Evolutionary conservation across 92 coral and sea anemone genomes (phyloP).

Genomic region (Plumapathes pennacea): DNA sequence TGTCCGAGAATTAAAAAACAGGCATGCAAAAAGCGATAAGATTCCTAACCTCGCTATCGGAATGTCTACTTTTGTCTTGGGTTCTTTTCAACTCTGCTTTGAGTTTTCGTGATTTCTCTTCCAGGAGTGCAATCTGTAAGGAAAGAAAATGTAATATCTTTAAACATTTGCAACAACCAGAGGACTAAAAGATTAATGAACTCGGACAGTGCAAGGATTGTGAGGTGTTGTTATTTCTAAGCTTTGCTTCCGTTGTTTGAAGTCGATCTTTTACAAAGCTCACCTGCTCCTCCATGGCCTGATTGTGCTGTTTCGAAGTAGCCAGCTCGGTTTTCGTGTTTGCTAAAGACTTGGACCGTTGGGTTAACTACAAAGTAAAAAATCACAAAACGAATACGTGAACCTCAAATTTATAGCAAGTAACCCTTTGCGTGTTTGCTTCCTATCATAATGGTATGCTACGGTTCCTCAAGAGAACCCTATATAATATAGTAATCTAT

Average conservation of each 20-base stretch:
- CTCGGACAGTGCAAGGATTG: background rate
- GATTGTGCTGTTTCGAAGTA: slow-evolving; percentile 71
- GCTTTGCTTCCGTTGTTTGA: background rate
- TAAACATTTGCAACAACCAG: background rate
- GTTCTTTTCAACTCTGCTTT: slow-evolving; percentile 76
- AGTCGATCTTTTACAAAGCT: background rate
- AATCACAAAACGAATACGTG: background rate
- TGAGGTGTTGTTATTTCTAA: too few relatives aligned
- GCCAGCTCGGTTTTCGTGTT: slow-evolving; percentile 85
- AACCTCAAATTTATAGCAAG: background rate
- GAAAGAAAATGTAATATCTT: background rate
- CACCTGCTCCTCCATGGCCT: slow-evolving; percentile 94
- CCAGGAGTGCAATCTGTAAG: slow-evolving; percentile 60
- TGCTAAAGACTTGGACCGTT: slow-evolving; percentile 84
- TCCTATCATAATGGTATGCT: too few relatives aligned
- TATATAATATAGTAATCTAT: too few relatives aligned
- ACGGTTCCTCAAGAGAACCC: too few relatives aligned
- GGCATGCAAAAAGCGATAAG: background rate
- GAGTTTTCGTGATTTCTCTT: slow-evolving; percentile 70
- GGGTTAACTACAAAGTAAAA: slow-evolving; percentile 55
- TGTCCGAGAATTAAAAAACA: background rate
- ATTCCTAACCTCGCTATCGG: slow-evolving; percentile 80
- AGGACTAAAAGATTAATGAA: background rate
- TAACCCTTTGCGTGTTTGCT: too few relatives aligned
- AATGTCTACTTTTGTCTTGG: slow-evolving; percentile 80